Base-by-base conservation (phyloP, 2,797 vertebrate genomes). In the Aulostomus chinensis region DNA sequence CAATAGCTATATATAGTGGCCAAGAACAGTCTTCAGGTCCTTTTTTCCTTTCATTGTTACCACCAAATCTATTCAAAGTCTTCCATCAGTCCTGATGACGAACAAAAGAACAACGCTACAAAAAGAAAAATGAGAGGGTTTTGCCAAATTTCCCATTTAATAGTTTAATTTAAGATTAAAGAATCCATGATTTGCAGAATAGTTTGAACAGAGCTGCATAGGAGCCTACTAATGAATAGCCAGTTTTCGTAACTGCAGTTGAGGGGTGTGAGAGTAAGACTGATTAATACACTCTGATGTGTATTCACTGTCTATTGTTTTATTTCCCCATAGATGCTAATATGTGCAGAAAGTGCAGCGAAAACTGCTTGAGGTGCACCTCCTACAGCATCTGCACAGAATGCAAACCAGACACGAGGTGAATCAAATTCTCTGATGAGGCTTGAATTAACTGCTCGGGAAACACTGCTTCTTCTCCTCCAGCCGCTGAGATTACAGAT, bases 371-470 rank as follows among this genome's bases (percentile, higher is more conserved):
- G 78, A 92, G 88, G 1, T 99, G 97, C 84, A 89, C 91, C 45
- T 94, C 94, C 62, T 89, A 86, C 69, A 93, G 91, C 71, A 91
- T 93, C 75, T 99, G 96, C 80, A 96, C 92, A 16, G 94, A 95
- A 89, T 98, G 97, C 87, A 93, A 84, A 86, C 88, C 92, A 52
- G 93, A 93, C 70, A 86, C 94, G 73, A 97, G 96, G 97, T 98
- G 93, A 94, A 83, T 36, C 14, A 26, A 53, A 58, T 26, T 56
- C 66, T 81, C 74, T 31, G 53, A 77, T 74, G 57, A 59, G 57
- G 43, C 47, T 68, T 38, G 67, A 69, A 77, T 78, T 40, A 73
- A 73, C 56, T 68, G 56, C 61, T 76, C 26, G 2, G 73, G 68
- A 78, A 81, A 78, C 68, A 63, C 47, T 6, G 43, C 62, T 68